Conservation (phyloP, 2,888 invertebrate species). For the Drosophila tanythrix region DNA sequence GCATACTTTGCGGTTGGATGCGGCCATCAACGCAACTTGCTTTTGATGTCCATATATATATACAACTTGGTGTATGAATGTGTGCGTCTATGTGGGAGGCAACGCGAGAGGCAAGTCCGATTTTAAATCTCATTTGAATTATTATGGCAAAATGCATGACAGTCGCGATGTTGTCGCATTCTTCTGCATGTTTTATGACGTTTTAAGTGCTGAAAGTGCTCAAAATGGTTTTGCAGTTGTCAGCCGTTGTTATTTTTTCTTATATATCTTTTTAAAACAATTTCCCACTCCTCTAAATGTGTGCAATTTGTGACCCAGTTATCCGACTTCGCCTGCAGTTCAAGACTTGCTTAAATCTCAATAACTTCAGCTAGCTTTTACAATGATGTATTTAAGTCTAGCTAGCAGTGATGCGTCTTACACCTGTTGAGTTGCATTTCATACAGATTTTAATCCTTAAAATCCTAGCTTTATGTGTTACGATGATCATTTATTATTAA, state of each 20-base stretch:
- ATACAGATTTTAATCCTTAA: neutral
- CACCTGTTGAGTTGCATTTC: neutral
- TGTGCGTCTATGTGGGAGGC: conserved; percentile 1
- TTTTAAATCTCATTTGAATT: conserved; percentile 83
- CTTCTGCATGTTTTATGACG: conserved; percentile 68
- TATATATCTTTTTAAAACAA: neutral
- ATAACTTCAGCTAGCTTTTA: neutral
- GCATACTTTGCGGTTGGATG: conserved; percentile 81
- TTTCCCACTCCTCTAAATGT: neutral
- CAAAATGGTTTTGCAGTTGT: conserved; percentile 60
- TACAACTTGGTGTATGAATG: neutral
- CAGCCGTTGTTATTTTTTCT: conserved; percentile 42
- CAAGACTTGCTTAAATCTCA: conserved; percentile 4
- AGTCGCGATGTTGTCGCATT: conserved; percentile 64
- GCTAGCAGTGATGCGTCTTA: neutral
- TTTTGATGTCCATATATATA: conserved; percentile 1
- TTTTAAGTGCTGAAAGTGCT: conserved; percentile 70
- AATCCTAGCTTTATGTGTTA: neutral
- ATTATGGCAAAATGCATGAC: conserved; percentile 78
- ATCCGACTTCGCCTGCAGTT: conserved; percentile 36
- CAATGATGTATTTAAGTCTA: neutral
- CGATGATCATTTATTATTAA: neutral
- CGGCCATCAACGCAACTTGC: conserved; percentile 56
- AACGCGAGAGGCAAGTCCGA: conserved; percentile 28
- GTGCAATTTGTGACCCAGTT: conserved; percentile 59